phyloP scores from a whole-genome alignment of 2,797 vertebrate species.

The Muscicapa striata region DNA sequence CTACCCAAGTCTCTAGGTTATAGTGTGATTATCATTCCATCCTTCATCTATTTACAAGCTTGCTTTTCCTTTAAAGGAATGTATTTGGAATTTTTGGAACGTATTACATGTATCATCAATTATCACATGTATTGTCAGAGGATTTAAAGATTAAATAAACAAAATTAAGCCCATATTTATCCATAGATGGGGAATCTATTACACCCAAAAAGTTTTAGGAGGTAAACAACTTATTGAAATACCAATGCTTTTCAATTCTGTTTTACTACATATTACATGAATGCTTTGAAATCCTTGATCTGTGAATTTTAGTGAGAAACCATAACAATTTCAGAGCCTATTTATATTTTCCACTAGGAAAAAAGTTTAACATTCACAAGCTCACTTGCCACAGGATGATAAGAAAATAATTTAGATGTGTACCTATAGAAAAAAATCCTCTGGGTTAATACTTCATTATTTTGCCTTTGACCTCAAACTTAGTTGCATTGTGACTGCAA shows the following conservation, averaged over 20 bases:
- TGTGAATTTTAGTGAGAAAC: not conserved
- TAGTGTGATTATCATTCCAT: not conserved
- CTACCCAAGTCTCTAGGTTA: not conserved
- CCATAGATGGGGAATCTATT: not conserved
- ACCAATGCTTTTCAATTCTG: not conserved
- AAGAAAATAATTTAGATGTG: not conserved
- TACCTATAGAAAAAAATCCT: not conserved
- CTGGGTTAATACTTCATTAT: not conserved
- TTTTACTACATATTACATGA: not conserved
- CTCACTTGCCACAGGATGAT: not conserved
- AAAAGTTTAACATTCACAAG: not conserved
- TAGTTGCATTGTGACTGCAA: not conserved
- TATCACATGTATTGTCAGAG: not conserved
- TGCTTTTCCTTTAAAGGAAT: not conserved
- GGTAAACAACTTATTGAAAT: not conserved
- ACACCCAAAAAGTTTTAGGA: not conserved
- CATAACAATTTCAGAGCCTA: not conserved
- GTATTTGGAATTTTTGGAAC: not conserved
- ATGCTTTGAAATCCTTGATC: not conserved
- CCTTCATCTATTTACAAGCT: not conserved
- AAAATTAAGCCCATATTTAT: not conserved
- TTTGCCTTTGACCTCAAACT: not conserved
- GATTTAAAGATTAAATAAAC: not conserved
- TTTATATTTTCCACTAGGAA: not conserved
- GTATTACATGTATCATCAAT: not conserved